Conservation (phyloP, 2,113 vertebrate genomes). For the Neoarius graeffei region DNA sequence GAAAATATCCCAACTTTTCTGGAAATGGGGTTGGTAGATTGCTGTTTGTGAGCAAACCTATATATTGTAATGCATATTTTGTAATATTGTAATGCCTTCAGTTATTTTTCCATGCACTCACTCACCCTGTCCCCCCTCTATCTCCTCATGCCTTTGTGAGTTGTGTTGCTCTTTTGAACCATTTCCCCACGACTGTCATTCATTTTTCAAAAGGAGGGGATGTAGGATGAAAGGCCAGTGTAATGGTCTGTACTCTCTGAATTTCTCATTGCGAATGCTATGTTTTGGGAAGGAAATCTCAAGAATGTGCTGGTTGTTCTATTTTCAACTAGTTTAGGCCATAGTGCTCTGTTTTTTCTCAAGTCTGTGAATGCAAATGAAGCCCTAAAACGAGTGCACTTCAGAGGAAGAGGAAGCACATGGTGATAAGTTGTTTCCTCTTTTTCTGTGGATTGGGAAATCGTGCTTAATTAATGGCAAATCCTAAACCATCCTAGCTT, state of each 20-base stretch:
- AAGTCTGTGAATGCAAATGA: background rate
- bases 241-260: background rate
- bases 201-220: slow-evolving; percentile 25
- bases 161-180: slow-evolving; percentile 24
- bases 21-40: too few species aligned
- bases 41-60: background rate
- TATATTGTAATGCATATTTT: background rate
- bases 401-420: background rate
- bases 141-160: background rate
- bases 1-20: too few species aligned
- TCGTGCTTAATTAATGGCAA: slow-evolving; percentile 13
- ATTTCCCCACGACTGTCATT: background rate
- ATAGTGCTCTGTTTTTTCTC: background rate
- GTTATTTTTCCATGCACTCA: background rate
- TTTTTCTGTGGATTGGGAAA: background rate
- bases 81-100: too few species aligned
- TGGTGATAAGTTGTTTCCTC: background rate
- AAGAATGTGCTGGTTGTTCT: background rate
- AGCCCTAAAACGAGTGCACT: background rate
- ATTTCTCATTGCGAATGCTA: background rate
- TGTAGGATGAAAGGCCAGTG: slow-evolving; percentile 20
- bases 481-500: background rate
- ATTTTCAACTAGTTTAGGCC: background rate
- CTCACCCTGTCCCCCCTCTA: background rate
- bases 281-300: background rate